Conservation (phyloP, 2,113 vertebrate genomes). For the Leptodactylus fuscus region DNA sequence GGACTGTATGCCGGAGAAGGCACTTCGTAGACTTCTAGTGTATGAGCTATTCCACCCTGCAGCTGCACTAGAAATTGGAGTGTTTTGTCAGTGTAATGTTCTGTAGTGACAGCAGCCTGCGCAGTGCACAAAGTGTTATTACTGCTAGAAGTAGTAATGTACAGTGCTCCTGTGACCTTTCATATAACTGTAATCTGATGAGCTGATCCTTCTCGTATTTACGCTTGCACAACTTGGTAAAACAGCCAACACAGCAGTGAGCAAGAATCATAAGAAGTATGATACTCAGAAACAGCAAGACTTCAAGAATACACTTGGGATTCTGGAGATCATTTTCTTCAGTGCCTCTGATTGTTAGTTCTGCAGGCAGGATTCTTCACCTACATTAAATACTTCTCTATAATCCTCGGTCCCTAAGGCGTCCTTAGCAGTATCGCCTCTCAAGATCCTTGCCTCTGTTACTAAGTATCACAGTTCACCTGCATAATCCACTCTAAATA, state of each 20-base stretch:
- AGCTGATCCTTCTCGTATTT: conserved; percentile 54
- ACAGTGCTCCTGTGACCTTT: conserved; percentile 52
- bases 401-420: neutral
- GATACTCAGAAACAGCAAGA: conserved; percentile 14
- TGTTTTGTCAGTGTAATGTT: conserved; percentile 32
- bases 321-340: neutral
- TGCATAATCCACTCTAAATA: conserved; percentile 47
- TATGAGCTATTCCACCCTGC: neutral
- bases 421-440: neutral
- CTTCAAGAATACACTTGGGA: conserved; percentile 18
- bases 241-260: conserved; percentile 45
- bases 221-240: conserved; percentile 44
- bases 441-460: neutral
- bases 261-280: conserved; percentile 26
- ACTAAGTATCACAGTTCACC: conserved; percentile 46
- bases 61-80: conserved; percentile 13
- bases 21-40: neutral
- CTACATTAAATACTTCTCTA: neutral
- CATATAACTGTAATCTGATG: conserved; percentile 55
- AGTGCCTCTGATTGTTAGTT: conserved; percentile 21
- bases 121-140: conserved; percentile 37
- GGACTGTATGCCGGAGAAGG: neutral
- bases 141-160: conserved; percentile 43
- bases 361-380: neutral
- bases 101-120: conserved; percentile 29